Evolutionary conservation across 2,888 invertebrate species (phyloP).

Genomic region (Nowickia ferox): DNA sequence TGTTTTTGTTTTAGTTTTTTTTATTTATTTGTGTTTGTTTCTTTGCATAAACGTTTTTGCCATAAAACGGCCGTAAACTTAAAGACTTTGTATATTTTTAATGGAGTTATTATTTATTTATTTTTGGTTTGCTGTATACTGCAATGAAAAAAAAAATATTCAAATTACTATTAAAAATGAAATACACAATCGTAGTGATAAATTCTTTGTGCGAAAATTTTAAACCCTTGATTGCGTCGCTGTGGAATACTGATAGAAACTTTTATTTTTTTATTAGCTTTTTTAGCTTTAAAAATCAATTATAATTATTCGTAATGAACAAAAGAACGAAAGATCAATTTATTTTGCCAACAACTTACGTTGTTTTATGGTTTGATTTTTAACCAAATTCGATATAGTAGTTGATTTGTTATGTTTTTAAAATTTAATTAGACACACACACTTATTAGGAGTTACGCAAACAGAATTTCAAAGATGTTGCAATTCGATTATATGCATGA

Average conservation of each 20-base stretch:
- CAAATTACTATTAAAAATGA: constrained; percentile 29
- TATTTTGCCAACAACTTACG: no score
- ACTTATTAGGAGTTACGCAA: no score
- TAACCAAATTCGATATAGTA: no score
- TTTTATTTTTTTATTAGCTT: not conserved
- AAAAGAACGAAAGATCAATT: not conserved
- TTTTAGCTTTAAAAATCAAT: not conserved
- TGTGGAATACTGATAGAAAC: not conserved
- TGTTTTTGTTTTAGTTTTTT: not conserved
- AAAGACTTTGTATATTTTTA: constrained; percentile 54
- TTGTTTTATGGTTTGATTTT: no score
- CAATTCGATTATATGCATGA: no score
- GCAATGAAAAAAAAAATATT: constrained; percentile 16
- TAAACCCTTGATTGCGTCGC: not conserved
- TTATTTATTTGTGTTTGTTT: constrained; percentile 1
- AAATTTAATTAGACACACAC: no score
- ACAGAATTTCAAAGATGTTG: no score
- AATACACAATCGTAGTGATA: constrained; percentile 6
- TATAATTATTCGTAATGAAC: not conserved
- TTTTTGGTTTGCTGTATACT: not conserved
- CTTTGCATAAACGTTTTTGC: constrained; percentile 52
- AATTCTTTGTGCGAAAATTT: constrained; percentile 2
- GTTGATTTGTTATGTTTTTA: no score
- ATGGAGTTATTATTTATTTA: constrained; percentile 38
- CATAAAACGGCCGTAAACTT: constrained; percentile 55